Evolutionary conservation across 2,797 vertebrate species (phyloP), one percentile per base, ranked within the genome.

Genomic region (Fringilla coelebs): DNA sequence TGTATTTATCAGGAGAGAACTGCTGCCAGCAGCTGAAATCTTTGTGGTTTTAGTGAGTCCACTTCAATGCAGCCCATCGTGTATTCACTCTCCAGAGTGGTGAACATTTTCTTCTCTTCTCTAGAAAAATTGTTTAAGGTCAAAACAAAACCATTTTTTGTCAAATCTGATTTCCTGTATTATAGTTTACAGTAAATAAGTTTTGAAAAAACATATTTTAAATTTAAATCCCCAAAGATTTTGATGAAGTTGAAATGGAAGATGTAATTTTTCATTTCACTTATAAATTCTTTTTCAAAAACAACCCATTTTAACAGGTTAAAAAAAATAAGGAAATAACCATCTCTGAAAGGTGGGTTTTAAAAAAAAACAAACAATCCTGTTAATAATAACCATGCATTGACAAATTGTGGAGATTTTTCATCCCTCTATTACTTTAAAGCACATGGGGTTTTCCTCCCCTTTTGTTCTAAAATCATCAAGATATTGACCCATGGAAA

Each of bases 291-390:
- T 80, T 77, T 34, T 22, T 68, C 6, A 48, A 34, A 91, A 87
- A 7, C 2, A 28, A 17, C 9, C 17, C 0, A 9, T 40, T 70
- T 54, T 51, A 40, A 29, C 21, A 60, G 19, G 75, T 31, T 40
- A 5, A 8, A 31, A 76, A 70, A 63, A 60, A 52, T 13, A 32
- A 57, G 9, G 22, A 71, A 60, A n/a, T 40, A 34, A 13, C 2
- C 3, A 32, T n/a, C 24, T 61, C 45, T 83, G 5, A 46, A 51
- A 34, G 1, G 2, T 1, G 1, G 2, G 1, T 3, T 67, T 45
- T 40, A 11, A 12, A 75, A 82, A 82, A 76, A 80, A 79, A 70
- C 17, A 61, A 63, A 43, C 4, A 48, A 32, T 26, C 34, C 8
- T 54, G 3, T 60, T 60, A 87, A 48, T 29, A 55, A 43, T 26